Base-by-base conservation (phyloP, 2,888 invertebrate species). In the Nesidiocoris tenuis region DNA sequence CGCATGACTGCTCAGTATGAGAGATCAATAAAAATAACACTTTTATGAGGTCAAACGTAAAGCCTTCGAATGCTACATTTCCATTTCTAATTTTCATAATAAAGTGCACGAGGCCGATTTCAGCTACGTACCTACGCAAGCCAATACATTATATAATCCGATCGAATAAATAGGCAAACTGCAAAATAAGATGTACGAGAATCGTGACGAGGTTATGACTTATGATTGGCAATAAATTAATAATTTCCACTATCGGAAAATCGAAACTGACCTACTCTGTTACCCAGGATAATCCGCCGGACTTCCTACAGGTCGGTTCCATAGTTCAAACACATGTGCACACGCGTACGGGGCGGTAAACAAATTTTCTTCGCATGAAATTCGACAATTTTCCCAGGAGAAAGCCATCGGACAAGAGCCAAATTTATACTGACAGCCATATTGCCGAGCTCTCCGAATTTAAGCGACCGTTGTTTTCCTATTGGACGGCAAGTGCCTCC, bases 371-470 rank as follows among this genome's bases (percentile, higher is more conserved):
- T 84, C 84, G 85, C 86, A 86, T 86, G 86, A 85, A 85, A 85
- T 86, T 57, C 59, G 67, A 76, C 67, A 54, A 72, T 72, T 86
- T 86, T 85, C 87, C 87, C 89, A 90, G 89, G 92, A 91, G 91
- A 90, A 90, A 88, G 88, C 89, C 91, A 92, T 92, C 88, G 87
- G 89, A 86, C 88, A 88, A 89, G 88, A 57, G 90, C 91, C 92
- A 93, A 91, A 93, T 95, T 92, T 95, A 95, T 95, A 96, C 94
- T 95, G 94, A 91, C 93, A 92, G 93, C 93, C 93, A 94, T 93
- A 90, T 91, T 92, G 91, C 89, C 88, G 89, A 88, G 88, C 89
- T 90, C 89, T 89, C 90, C 89, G 90, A 89, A 90, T 92, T 85
- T 92, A 91, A 78, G 77, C 78, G 55, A 22, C 66, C 23, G 75